Evolutionary conservation across 2,888 invertebrate species (phyloP), one percentile per base, ranked within the genome.

Genomic region (Corbicula japonica): DNA sequence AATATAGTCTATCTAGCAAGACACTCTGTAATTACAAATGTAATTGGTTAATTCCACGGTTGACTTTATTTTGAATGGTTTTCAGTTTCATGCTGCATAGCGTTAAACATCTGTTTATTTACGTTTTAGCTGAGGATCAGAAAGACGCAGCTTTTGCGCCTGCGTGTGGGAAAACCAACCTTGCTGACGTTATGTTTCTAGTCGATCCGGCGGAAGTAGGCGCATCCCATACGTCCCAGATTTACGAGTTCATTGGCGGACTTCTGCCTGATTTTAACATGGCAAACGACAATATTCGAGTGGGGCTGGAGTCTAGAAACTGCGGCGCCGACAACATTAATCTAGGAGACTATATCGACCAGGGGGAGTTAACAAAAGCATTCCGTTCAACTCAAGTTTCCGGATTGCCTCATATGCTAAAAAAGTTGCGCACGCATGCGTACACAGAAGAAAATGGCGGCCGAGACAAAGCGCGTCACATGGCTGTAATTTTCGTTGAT

Each of bases 101-200:
- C n/a, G n/a, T n/a, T n/a, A n/a, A n/a, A n/a, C n/a, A n/a, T n/a
- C n/a, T n/a, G n/a, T n/a, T n/a, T n/a, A n/a, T n/a, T n/a, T n/a
- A n/a, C n/a, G n/a, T 34, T 44, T 38, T 52, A 70, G 68, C 46
- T 26, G 71, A 72, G 21, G 28, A 68, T 28, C 50, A 74, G 15
- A 74, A 81, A 21, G 74, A 46, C 26, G 56, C 69, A n/a, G 44
- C 46, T 5, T 10, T 44, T 10, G 61, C 35, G 15, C 61, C 86
- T 68, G 73, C 44, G 4, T 89, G 89, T 72, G 84, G 84, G 0
- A 54, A 71, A 0, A 77, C 68, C 18, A 73, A 69, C 28, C 50
- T 70, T 26, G 88, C 89, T 21, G 91, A 92, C 66, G 86, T 91
- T 18, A 84, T 91, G 76, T 91, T 92, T 62, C 76, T 89, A 12